These are phyloP conservation scores for Harpalus rufipes DNA, from an alignment of 2,888 invertebrate genomes.

Conservation along the genomic window DNA sequence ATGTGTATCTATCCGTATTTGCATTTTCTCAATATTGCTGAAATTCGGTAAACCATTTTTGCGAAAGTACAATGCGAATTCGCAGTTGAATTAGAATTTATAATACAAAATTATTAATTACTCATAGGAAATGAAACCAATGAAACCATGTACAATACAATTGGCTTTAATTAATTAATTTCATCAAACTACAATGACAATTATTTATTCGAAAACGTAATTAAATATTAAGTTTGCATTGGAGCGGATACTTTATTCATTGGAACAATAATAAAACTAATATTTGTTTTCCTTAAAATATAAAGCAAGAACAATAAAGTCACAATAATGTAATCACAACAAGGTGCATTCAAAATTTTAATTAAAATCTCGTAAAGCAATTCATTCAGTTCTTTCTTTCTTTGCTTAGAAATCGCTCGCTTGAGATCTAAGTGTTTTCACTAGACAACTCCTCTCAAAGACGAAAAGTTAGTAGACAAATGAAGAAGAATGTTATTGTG, in stretches of 20 bases:
- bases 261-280: slow-evolving; percentile 26
- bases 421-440: slow-evolving; percentile 14
- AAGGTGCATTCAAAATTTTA: slow-evolving; percentile 23
- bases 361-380: slow-evolving; percentile 25
- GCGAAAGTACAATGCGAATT: background rate
- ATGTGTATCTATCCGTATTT: too few relatives aligned
- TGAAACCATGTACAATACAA: background rate
- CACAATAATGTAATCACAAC: slow-evolving; percentile 21
- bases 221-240: slow-evolving; percentile 14
- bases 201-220: slow-evolving; percentile 21
- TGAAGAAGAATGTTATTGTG: background rate
- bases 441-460: background rate
- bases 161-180: slow-evolving; percentile 25
- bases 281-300: slow-evolving; percentile 28
- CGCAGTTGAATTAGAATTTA: background rate
- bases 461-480: background rate
- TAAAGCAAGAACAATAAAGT: slow-evolving; percentile 20
- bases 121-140: slow-evolving; percentile 25
- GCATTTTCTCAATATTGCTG: too few relatives aligned
- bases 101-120: slow-evolving; percentile 25
- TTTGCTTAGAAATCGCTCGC: slow-evolving; percentile 19
- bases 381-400: slow-evolving; percentile 23
- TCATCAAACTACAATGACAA: slow-evolving; percentile 28
- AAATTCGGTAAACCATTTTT: too few relatives aligned
- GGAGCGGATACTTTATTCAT: background rate